phyloP scores from a whole-genome alignment of 2,888 invertebrate genomes.

The Pilophorus perplexus region DNA sequence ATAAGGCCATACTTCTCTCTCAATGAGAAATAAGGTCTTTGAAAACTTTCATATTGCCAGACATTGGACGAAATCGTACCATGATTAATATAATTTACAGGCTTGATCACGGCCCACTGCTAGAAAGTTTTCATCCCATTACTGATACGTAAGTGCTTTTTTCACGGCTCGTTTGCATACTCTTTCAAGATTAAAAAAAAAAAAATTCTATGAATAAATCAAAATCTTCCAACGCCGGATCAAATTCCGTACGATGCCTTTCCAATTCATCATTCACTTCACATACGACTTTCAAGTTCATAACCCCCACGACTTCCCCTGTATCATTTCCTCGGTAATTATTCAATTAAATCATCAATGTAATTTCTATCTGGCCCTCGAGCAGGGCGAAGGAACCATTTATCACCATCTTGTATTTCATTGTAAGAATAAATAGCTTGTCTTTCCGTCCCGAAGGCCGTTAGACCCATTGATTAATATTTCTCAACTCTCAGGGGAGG shows the following conservation, averaged over 20 bases:
- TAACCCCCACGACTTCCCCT: conserved; percentile 9
- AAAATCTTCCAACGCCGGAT: background rate
- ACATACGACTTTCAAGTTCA: background rate
- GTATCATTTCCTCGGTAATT: conserved; percentile 34
- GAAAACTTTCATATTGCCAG: no score
- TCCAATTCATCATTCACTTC: background rate
- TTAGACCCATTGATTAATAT: conserved; percentile 39
- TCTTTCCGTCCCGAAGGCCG: conserved; percentile 40
- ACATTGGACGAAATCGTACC: no score
- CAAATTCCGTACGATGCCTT: background rate
- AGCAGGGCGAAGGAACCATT: conserved; percentile 15
- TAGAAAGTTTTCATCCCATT: no score
- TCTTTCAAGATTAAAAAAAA: background rate
- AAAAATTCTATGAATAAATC: background rate
- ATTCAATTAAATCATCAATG: conserved; percentile 32
- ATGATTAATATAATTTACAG: no score
- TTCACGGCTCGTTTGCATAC: background rate
- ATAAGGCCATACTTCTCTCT: no score
- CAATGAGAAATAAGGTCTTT: no score
- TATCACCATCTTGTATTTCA: conserved; percentile 39
- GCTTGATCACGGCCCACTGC: no score
- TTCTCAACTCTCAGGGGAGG: conserved; percentile 17
- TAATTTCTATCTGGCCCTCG: conserved; percentile 8
- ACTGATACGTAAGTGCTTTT: background rate
- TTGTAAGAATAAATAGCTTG: conserved; percentile 38